These are phyloP conservation scores for Thecophora atra DNA, from an alignment of 2,888 invertebrate species.

Conservation along the genomic window DNA sequence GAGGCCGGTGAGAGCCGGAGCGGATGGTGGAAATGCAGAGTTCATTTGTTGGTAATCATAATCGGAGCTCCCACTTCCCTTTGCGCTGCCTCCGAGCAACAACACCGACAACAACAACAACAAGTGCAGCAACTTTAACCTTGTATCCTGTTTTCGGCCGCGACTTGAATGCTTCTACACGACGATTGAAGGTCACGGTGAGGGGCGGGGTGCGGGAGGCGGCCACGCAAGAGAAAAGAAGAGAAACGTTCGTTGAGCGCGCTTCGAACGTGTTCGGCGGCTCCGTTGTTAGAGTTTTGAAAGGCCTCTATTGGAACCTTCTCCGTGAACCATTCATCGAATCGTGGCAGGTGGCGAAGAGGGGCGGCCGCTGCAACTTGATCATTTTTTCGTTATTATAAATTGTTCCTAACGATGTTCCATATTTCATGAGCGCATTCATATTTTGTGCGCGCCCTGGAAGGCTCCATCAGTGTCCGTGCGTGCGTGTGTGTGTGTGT, in stretches of 20 bases:
- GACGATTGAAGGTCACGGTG: neutral
- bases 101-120: conserved; percentile 24
- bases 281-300: conserved; percentile 16
- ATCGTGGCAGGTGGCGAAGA: neutral
- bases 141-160: conserved; percentile 62
- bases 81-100: conserved; percentile 12
- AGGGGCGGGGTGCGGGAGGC: neutral
- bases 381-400: conserved; percentile 62
- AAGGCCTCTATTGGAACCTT: conserved; percentile 51
- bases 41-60: conserved; percentile 22
- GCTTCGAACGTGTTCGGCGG: neutral
- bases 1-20: too few relatives aligned
- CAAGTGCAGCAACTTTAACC: conserved; percentile 53
- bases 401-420: conserved; percentile 66
- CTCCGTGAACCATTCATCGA: conserved; percentile 28
- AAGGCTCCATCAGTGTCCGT: neutral
- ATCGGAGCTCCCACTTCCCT: neutral
- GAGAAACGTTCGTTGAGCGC: too few relatives aligned
- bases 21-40: too few relatives aligned
- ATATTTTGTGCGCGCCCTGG: conserved; percentile 47
- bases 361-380: neutral
- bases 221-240: neutral
- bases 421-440: conserved; percentile 66
- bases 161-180: conserved; percentile 51
- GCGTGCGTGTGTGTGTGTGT: conserved; percentile 4